Percentiles rank a stretch among this genome's conserved stretches.
phyloP scores from a whole-genome alignment of 2,888 invertebrate genomes.

The Noctua janthe region DNA sequence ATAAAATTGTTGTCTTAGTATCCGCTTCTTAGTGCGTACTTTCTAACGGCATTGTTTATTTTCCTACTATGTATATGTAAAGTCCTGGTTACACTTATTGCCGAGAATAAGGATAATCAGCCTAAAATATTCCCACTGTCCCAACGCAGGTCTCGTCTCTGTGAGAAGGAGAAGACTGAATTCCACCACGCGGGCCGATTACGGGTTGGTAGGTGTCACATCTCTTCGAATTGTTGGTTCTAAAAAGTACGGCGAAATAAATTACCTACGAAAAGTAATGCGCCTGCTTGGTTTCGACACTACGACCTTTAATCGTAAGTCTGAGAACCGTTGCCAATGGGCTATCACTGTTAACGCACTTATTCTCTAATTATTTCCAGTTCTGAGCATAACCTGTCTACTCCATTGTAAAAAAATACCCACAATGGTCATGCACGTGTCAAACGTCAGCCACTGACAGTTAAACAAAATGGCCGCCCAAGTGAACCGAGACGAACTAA shows the following conservation, averaged over 20 bases:
- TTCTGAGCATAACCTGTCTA: not conserved
- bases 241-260: not conserved
- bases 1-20: constrained; percentile 14
- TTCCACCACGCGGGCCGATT: not conserved
- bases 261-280: not conserved
- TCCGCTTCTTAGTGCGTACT: not conserved
- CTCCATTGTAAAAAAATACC: not conserved
- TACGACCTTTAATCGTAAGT: not conserved
- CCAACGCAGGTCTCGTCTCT: not conserved
- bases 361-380: not conserved
- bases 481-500: constrained; percentile 59
- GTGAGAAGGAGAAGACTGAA: not conserved
- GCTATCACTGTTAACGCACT: not conserved
- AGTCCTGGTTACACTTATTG: too few species aligned
- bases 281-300: not conserved
- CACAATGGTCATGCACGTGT: not conserved
- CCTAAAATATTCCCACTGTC: not conserved
- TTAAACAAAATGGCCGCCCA: constrained; percentile 5
- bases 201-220: not conserved
- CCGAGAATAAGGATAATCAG: not conserved
- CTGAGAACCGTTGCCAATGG: not conserved
- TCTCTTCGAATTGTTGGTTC: not conserved
- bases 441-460: not conserved
- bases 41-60: not conserved
- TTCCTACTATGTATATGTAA: not conserved